phyloP scores from a whole-genome alignment of 2,797 vertebrate species.

The Kryptopterus vitreolus region DNA sequence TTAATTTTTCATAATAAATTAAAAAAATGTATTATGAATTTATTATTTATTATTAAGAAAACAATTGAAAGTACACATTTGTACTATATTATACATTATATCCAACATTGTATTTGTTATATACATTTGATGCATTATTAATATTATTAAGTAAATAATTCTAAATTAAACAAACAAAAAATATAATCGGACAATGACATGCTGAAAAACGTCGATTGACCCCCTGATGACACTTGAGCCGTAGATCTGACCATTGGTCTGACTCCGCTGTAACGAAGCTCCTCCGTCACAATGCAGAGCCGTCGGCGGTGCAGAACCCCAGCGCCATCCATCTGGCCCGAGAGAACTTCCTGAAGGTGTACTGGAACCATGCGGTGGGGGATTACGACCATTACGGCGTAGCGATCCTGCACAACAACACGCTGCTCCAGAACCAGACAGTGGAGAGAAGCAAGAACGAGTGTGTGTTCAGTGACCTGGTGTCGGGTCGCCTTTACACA shows the following conservation, averaged over 20 bases:
- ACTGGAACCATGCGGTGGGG: conserved; percentile 87
- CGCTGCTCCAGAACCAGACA: conserved; percentile 79
- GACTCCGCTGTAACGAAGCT: neutral
- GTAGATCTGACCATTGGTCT: neutral
- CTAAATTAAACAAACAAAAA: too few species aligned
- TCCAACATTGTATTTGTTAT: too few species aligned
- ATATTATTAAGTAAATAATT: too few species aligned
- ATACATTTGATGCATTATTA: too few species aligned
- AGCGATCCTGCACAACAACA: conserved; percentile 85
- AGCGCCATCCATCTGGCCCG: conserved; percentile 86
- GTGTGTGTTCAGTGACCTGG: conserved; percentile 82
- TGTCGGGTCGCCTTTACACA: conserved; percentile 89
- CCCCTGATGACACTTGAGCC: too few species aligned
- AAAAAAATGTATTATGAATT: too few species aligned
- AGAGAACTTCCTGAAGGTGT: conserved; percentile 89
- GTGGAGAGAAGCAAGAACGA: conserved; percentile 80
- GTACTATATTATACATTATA: too few species aligned
- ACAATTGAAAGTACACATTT: too few species aligned
- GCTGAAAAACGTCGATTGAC: too few species aligned
- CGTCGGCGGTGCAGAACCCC: conserved; percentile 86
- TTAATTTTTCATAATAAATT: too few species aligned
- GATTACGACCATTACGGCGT: conserved; percentile 88
- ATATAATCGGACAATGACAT: too few species aligned
- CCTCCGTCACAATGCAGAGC: conserved; percentile 72
- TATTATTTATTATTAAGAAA: too few species aligned